phyloP scores from a whole-genome alignment of 2,113 vertebrate species.

The Cacatua alba region DNA sequence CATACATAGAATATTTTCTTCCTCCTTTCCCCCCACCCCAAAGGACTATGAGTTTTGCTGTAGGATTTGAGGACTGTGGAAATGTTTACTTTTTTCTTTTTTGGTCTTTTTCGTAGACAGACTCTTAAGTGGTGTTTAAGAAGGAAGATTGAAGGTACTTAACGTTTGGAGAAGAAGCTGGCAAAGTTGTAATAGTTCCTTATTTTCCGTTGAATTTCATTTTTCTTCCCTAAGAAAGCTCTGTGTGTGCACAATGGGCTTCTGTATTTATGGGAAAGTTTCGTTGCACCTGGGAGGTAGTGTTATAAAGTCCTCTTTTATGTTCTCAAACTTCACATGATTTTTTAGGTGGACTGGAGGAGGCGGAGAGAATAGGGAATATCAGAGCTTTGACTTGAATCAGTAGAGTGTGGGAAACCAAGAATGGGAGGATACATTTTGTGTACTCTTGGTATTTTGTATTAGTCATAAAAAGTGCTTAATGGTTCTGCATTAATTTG shows the following conservation, averaged over 20 bases:
- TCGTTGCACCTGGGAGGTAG: background rate
- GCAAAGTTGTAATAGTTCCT: background rate
- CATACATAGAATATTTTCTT: background rate
- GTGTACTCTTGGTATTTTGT: background rate
- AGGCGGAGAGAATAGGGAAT: background rate
- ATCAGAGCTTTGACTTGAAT: background rate
- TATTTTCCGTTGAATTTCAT: background rate
- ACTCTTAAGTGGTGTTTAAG: background rate
- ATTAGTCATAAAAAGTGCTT: background rate
- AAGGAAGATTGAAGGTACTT: background rate
- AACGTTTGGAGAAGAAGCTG: background rate
- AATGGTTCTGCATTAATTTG: background rate
- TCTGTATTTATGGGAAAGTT: background rate
- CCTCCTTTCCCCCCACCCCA: background rate
- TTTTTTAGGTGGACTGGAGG: background rate
- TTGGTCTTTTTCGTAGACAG: background rate
- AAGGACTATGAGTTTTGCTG: background rate
- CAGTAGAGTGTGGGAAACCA: rapidly evolving
- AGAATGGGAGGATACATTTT: background rate
- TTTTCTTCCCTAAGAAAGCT: background rate
- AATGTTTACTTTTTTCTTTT: background rate
- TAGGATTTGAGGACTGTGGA: background rate
- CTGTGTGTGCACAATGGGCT: background rate
- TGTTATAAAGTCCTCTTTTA: background rate
- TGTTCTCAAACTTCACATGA: background rate